These are phyloP conservation scores for Disparrhopalites patrizii DNA, from an alignment of 2,888 invertebrate species.

Conservation along the genomic window DNA sequence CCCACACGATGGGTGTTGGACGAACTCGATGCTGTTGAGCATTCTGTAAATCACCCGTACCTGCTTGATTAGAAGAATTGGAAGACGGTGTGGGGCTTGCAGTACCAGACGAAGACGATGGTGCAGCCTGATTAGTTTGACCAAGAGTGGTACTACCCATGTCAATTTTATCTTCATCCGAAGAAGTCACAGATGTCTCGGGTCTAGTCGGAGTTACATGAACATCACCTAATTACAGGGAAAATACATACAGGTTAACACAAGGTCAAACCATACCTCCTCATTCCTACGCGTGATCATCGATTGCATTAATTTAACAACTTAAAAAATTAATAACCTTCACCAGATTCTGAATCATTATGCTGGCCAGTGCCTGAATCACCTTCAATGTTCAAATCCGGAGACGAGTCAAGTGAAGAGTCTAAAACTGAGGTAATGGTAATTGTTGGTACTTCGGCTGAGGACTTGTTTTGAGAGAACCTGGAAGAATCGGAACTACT, in stretches of 20 bases:
- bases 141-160: conserved; percentile 20
- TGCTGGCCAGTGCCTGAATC: background rate
- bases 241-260: no score
- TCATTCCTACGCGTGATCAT: no score
- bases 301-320: no score
- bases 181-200: conserved; percentile 43
- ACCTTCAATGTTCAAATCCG: conserved; percentile 1
- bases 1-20: conserved; percentile 48
- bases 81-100: conserved; percentile 43
- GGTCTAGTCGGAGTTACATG: conserved; percentile 21
- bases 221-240: no score
- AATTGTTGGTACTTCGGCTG: conserved; percentile 35
- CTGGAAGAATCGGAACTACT: conserved; percentile 37
- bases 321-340: conserved; percentile 21
- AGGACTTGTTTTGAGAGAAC: conserved; percentile 11
- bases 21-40: conserved; percentile 39
- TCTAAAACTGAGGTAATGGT: conserved; percentile 40
- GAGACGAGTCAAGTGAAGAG: conserved; percentile 30
- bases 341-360: conserved; percentile 16
- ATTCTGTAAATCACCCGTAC: conserved; percentile 21
- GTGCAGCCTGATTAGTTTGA: conserved; percentile 33
- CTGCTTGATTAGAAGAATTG: conserved; percentile 18
- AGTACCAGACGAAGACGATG: conserved; percentile 41
- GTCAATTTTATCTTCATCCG: conserved; percentile 46
- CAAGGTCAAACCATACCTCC: no score